phyloP scores from a whole-genome alignment of 2,113 vertebrate genomes.

The Epinephelus fuscoguttatus region DNA sequence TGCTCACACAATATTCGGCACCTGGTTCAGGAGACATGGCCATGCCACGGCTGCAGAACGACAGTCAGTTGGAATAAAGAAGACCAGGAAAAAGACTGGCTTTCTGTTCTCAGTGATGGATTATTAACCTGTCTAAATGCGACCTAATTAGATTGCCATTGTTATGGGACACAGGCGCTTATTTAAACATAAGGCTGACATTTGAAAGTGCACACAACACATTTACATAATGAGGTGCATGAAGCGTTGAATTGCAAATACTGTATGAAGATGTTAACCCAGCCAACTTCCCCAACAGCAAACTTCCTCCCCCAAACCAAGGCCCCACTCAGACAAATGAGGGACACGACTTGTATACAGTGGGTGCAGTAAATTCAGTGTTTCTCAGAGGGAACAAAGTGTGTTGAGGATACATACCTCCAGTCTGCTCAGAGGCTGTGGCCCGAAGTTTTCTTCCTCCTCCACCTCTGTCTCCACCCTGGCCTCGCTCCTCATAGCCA shows the following conservation, averaged over 20 bases:
- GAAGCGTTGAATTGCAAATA: neutral
- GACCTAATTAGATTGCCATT: neutral
- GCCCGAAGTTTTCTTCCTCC: slow-evolving; percentile 94
- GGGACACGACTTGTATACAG: neutral
- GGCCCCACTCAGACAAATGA: neutral
- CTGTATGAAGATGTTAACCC: neutral
- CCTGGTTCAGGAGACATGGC: neutral
- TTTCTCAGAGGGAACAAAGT: neutral
- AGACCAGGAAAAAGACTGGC: neutral
- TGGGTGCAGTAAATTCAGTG: neutral
- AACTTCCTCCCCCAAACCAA: neutral
- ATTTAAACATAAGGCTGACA: neutral
- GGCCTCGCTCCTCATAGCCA: slow-evolving; percentile 91
- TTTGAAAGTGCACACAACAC: neutral
- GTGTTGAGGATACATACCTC: slow-evolving; percentile 84
- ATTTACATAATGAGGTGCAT: neutral
- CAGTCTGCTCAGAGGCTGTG: slow-evolving; percentile 90
- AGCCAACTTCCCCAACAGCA: neutral
- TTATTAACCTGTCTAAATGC: neutral
- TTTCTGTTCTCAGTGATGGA: neutral
- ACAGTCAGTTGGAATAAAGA: neutral
- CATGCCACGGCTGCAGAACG: neutral
- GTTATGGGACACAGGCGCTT: neutral
- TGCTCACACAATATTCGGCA: neutral
- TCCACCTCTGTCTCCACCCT: slow-evolving; percentile 85